phyloP scores from a whole-genome alignment of 2,797 vertebrate species.

The Zalophus californianus region DNA sequence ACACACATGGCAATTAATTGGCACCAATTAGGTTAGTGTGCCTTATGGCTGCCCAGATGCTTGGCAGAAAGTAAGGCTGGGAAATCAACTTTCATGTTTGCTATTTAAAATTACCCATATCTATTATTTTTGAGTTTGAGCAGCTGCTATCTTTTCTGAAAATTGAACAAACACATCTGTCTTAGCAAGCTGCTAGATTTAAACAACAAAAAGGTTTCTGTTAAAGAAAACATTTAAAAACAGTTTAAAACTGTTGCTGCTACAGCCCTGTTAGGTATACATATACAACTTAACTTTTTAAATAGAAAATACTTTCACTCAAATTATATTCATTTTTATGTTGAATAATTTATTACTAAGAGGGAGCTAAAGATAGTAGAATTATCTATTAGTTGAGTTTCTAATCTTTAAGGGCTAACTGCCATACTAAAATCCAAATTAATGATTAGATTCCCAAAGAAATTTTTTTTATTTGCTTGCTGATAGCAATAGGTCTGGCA shows the following conservation, averaged over 20 bases:
- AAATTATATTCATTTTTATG: neutral
- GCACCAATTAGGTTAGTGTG: neutral
- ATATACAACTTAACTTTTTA: neutral
- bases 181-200: slow-evolving; percentile 67
- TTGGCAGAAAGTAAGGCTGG: neutral
- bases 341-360: neutral
- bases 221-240: slow-evolving; percentile 60
- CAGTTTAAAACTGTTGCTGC: neutral
- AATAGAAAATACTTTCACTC: neutral
- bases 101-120: slow-evolving; percentile 36
- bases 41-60: slow-evolving; percentile 74
- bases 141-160: slow-evolving; percentile 70
- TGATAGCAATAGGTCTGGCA: neutral
- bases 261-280: neutral
- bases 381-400: neutral
- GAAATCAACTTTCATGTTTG: slow-evolving; percentile 64
- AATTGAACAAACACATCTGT: slow-evolving; percentile 77
- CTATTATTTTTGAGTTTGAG: slow-evolving; percentile 70
- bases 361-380: neutral
- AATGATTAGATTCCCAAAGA: neutral
- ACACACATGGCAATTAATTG: slow-evolving; percentile 20
- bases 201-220: slow-evolving; percentile 17
- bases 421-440: neutral
- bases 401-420: neutral
- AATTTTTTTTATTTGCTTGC: neutral